Evolutionary conservation across 2,113 vertebrate genomes (phyloP), one percentile per base, ranked within the genome.

Genomic region (Rhombomys opimus): DNA sequence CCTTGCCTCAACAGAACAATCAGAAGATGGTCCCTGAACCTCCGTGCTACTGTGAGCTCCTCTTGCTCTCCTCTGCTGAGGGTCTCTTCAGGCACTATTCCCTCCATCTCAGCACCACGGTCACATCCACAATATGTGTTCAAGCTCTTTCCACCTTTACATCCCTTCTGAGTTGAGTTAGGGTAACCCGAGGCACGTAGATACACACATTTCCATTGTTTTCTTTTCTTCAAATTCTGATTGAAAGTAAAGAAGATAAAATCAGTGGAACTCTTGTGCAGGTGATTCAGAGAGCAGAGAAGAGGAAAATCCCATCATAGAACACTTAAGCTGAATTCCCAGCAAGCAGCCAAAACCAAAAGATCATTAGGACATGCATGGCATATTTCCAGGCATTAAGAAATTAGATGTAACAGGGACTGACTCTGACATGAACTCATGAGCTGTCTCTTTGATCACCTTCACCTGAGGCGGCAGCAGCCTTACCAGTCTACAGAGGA

Each of bases 41-140:
- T 95, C 93, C 94, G 73, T 78, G 54, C 68, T 77, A 0, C 27
- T 75, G 9, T 25, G 41, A 54, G 61, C 35, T 81, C 50, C 88
- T 80, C 0, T 0, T 84, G 38, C 20, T 76, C 41, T 86, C 3
- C 3, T 38, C 57, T 4, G 17, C 41, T 32, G 38, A 80, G 11
- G 7, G 9, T 57, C 41, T 89, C 86, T 89, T 90, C 23, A 50
- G 41, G 10, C 22, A 46, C 73, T 23, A 76, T 76, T 63, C 94
- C 80, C 46, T 97, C 88, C 59, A 77, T 96, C 94, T 75, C 97
- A 99, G 99, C 98, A 98, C 95, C 98, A 57, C 54, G 12, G 2
- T 61, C 25, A 52, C 35, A 61, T 15, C 30, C 25, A 84, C 32
- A 32, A 0, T 23, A 20, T 27, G 22, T 20, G 13, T 18, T 27